A percentile compares a stretch with the other conserved stretches of the same genome.
Conservation (phyloP, 1,140 invertebrate genomes). For the Hermetia illucens region DNA sequence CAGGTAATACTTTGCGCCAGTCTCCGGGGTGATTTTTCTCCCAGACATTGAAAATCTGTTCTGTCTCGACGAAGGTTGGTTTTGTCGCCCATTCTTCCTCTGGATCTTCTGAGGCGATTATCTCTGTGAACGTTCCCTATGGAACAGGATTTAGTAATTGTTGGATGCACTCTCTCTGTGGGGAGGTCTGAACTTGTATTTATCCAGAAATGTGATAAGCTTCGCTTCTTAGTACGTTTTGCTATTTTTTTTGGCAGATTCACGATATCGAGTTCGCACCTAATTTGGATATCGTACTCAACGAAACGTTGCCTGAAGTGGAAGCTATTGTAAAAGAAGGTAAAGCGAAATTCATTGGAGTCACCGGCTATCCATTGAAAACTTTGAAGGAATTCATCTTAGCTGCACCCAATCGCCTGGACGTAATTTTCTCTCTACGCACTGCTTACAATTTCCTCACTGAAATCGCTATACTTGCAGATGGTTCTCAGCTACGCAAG, state of each 20-base stretch:
- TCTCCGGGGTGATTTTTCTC: too few species aligned
- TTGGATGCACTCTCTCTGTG: too few species aligned
- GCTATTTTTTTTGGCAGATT: slow-evolving; percentile 44
- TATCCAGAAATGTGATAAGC: too few species aligned
- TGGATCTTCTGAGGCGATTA: too few species aligned
- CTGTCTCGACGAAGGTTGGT: too few species aligned
- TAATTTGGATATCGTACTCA: slow-evolving; percentile 59
- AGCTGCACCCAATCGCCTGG: slow-evolving; percentile 23
- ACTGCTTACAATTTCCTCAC: not conserved
- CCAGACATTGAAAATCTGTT: too few species aligned
- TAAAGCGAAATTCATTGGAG: slow-evolving; percentile 69
- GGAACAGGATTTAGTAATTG: too few species aligned
- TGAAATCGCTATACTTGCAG: slow-evolving; percentile 36
- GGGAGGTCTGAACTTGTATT: too few species aligned
- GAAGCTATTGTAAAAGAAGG: slow-evolving; percentile 56
- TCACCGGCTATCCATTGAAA: slow-evolving; percentile 76
- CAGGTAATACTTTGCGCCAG: too few species aligned
- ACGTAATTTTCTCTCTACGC: slow-evolving; percentile 12
- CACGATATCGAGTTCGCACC: slow-evolving; percentile 85
- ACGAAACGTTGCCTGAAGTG: slow-evolving; percentile 73
- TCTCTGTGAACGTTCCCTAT: too few species aligned
- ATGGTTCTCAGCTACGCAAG: slow-evolving; percentile 66
- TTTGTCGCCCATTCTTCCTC: too few species aligned
- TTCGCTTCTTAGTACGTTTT: too few species aligned
- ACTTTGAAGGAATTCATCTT: slow-evolving; percentile 59